Percentiles rank a stretch among this genome's conserved stretches.
phyloP scores from a whole-genome alignment of 2,797 vertebrate species.

The Acanthurus lineatus region DNA sequence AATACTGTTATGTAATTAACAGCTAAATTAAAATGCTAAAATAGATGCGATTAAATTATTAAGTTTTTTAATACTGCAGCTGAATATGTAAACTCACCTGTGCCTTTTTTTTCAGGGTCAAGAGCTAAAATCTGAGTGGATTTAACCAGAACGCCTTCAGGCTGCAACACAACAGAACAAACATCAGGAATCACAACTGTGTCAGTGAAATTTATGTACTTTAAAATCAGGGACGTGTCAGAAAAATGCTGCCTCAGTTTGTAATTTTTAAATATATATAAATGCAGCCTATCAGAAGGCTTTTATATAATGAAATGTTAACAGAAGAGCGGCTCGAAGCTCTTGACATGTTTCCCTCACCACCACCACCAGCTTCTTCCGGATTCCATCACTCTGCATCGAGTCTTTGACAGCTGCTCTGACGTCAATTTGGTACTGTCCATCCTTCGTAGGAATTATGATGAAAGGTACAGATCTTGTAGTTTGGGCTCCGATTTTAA shows the following conservation, averaged over 20 bases:
- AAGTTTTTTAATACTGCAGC: not conserved
- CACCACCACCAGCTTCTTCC: constrained; percentile 87
- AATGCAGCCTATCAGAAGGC: not conserved
- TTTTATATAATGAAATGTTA: not conserved
- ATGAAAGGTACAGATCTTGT: constrained; percentile 82
- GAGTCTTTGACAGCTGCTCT: constrained; percentile 79
- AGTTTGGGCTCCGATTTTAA: constrained; percentile 61
- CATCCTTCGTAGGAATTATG: constrained; percentile 84
- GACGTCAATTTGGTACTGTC: constrained; percentile 83
- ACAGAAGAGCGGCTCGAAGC: not conserved
- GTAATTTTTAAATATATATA: no score
- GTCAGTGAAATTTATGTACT: not conserved
- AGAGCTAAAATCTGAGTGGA: constrained; percentile 68
- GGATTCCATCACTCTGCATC: constrained; percentile 79
- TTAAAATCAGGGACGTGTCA: no score
- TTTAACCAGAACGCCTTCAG: constrained; percentile 84
- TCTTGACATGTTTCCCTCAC: constrained; percentile 76
- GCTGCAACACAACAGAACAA: constrained; percentile 73
- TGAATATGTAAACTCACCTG: constrained; percentile 28
- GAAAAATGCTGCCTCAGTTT: no score
- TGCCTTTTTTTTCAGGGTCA: constrained; percentile 73
- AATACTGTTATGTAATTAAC: not conserved
- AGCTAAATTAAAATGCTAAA: not conserved
- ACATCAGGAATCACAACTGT: not conserved
- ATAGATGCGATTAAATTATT: not conserved